phyloP scores from a whole-genome alignment of 2,113 vertebrate species.

The Pterocles orientalis region DNA sequence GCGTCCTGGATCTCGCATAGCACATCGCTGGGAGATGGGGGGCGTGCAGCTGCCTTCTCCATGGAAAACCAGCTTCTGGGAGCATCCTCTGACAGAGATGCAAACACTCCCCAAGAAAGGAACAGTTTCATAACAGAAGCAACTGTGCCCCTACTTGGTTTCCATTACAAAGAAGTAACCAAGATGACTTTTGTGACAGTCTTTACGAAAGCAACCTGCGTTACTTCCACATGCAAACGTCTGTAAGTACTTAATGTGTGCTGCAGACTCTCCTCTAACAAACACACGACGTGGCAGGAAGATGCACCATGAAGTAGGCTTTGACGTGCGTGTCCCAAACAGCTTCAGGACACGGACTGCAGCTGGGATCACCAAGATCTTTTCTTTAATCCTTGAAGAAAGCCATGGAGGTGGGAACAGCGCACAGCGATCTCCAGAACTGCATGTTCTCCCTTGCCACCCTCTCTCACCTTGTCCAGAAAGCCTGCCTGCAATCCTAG shows the following conservation, averaged over 20 bases:
- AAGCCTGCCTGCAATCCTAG: neutral
- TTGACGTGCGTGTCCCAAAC: neutral
- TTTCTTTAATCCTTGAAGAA: neutral
- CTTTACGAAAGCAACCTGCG: neutral
- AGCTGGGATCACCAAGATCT: neutral
- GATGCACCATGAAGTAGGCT: neutral
- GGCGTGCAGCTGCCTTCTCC: neutral
- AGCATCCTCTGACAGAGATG: neutral
- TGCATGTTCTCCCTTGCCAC: constrained; percentile 5
- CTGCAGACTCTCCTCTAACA: neutral
- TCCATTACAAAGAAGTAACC: neutral
- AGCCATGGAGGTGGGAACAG: neutral
- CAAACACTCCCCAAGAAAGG: neutral
- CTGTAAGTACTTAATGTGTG: neutral
- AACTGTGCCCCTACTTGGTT: neutral
- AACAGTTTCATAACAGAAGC: neutral
- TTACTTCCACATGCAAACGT: neutral
- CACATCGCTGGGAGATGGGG: neutral
- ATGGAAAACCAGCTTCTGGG: neutral
- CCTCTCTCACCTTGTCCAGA: constrained; percentile 9
- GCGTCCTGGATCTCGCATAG: rapidly evolving
- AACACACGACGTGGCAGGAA: neutral
- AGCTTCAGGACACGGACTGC: neutral
- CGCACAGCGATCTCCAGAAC: constrained; percentile 7
- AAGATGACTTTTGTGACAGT: neutral